Percentiles rank a stretch among this genome's conserved stretches.
These are phyloP conservation scores for Syngnathoides biaculeatus DNA, from an alignment of 2,113 vertebrate genomes.

Conservation along the genomic window DNA sequence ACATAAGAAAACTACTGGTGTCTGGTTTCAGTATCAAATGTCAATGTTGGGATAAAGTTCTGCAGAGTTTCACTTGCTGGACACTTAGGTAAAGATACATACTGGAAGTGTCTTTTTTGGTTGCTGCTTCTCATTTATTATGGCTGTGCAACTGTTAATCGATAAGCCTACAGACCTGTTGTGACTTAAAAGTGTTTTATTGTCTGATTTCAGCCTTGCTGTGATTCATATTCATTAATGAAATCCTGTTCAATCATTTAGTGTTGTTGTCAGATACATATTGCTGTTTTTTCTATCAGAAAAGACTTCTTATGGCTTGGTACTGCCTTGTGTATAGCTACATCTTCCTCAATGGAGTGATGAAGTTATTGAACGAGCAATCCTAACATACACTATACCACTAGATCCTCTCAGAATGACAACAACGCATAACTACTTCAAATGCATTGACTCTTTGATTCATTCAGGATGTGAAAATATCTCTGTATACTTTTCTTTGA, in stretches of 20 bases:
- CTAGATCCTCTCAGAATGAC: not conserved
- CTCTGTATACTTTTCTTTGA: constrained; percentile 13
- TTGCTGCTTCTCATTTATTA: too few species aligned
- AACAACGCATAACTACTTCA: not conserved
- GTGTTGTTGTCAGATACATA: not conserved
- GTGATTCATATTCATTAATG: not conserved
- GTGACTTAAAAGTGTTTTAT: too few species aligned
- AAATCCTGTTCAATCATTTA: not conserved
- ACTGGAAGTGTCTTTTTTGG: not conserved
- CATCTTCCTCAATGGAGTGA: not conserved
- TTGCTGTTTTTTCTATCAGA: not conserved
- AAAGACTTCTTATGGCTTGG: not conserved
- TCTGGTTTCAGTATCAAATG: constrained; percentile 50
- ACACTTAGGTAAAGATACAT: constrained; percentile 35
- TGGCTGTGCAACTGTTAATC: too few species aligned
- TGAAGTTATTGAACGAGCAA: not conserved
- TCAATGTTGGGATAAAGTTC: constrained; percentile 18
- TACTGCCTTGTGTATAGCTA: not conserved
- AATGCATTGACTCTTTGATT: constrained; percentile 17
- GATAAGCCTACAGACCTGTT: too few species aligned
- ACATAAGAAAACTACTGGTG: constrained; percentile 44
- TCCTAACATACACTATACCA: not conserved
- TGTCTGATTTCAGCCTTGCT: too few species aligned
- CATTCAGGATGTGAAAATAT: constrained; percentile 33
- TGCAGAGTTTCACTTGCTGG: constrained; percentile 31